phyloP scores from a whole-genome alignment of 2,113 vertebrate species.

The Fulica atra region DNA sequence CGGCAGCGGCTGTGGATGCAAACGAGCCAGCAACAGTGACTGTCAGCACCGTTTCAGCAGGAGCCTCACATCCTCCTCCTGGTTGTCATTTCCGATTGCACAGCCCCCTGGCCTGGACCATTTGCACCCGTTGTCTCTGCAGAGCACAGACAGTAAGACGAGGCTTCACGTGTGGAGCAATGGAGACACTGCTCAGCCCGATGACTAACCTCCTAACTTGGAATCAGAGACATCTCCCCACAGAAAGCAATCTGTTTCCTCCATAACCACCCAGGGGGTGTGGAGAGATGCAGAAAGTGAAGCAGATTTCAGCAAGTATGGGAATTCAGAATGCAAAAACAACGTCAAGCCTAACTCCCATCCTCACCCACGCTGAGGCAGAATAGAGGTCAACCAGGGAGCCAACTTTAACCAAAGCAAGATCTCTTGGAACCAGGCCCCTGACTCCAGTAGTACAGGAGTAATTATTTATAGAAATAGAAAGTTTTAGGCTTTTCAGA shows the following conservation, averaged over 20 bases:
- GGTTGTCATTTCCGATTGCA: background rate
- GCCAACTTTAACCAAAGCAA: background rate
- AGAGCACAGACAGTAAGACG: background rate
- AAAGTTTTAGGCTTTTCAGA: background rate
- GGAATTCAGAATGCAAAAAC: background rate
- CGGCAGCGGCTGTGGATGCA: background rate
- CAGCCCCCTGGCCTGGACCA: background rate
- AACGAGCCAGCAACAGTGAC: background rate
- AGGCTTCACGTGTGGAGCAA: background rate
- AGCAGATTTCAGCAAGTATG: background rate
- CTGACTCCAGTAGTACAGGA: background rate
- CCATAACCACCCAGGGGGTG: background rate
- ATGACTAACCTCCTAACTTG: background rate
- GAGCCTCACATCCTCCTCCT: background rate
- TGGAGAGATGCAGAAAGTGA: background rate
- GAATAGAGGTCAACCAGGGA: background rate
- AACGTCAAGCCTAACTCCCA: background rate
- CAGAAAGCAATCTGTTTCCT: background rate
- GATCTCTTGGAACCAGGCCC: background rate
- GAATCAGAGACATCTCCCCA: background rate
- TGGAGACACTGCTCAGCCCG: background rate
- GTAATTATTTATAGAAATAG: slow-evolving; percentile 2
- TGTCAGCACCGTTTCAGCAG: background rate
- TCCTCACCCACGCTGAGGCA: background rate
- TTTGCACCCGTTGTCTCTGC: background rate